Conservation (phyloP, 1,140 invertebrate species). For the Cotesia vestalis region DNA sequence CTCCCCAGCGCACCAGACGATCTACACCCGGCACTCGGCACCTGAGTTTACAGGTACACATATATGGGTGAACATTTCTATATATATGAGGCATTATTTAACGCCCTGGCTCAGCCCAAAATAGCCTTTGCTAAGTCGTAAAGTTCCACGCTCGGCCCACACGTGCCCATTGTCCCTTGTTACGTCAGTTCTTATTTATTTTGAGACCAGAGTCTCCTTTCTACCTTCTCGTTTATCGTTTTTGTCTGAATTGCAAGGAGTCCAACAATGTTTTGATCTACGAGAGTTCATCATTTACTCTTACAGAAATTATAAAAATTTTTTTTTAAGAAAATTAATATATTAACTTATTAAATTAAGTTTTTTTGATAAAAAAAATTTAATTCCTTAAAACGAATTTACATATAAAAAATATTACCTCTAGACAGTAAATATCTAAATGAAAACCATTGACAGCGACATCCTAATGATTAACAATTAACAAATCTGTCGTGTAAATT, state of each 20-base stretch:
- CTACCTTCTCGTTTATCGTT: not conserved
- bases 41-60: slow-evolving; percentile 7
- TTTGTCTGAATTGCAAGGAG: too few species aligned
- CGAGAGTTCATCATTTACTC: not conserved
- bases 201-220: not conserved
- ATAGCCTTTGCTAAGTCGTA: slow-evolving; percentile 12
- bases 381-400: too few species aligned
- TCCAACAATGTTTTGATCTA: not conserved
- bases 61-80: not conserved
- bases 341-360: too few species aligned
- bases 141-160: slow-evolving; percentile 33
- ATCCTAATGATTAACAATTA: too few species aligned
- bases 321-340: too few species aligned
- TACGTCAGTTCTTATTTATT: not conserved
- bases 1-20: not conserved
- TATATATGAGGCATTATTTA: slow-evolving; percentile 17
- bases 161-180: slow-evolving; percentile 25
- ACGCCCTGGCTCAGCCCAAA: slow-evolving; percentile 15
- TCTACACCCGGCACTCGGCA: too few species aligned
- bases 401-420: too few species aligned
- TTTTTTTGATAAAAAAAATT: too few species aligned
- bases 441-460: not conserved
- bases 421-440: too few species aligned
- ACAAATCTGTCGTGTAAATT: too few species aligned
- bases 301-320: too few species aligned